phyloP scores from a whole-genome alignment of 1,140 invertebrate species.

The Episyrphus balteatus region DNA sequence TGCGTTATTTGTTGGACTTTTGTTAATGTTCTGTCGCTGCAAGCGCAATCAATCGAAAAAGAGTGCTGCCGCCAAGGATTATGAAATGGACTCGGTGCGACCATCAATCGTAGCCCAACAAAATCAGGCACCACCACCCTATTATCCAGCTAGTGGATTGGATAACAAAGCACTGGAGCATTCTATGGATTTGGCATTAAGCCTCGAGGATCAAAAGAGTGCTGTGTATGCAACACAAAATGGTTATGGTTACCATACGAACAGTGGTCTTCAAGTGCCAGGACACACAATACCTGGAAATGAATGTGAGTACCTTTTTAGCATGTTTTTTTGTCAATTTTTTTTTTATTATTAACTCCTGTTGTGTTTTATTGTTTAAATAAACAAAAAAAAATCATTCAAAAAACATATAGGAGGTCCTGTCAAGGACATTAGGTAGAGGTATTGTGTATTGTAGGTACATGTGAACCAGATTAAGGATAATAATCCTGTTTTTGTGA shows the following conservation, averaged over 20 bases:
- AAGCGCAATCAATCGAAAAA: slow-evolving; percentile 72
- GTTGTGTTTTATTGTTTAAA: too few relatives aligned
- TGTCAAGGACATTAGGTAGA: too few relatives aligned
- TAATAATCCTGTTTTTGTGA: too few relatives aligned
- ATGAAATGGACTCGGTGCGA: slow-evolving; percentile 74
- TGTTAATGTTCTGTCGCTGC: slow-evolving; percentile 78
- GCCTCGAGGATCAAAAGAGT: slow-evolving; percentile 70
- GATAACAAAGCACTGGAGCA: slow-evolving; percentile 86
- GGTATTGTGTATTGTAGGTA: too few relatives aligned
- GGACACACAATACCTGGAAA: slow-evolving; percentile 51
- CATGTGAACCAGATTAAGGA: too few relatives aligned
- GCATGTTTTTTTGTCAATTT: too few relatives aligned
- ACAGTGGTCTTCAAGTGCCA: slow-evolving; percentile 39
- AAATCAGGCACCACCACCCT: slow-evolving; percentile 71
- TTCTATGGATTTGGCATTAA: slow-evolving; percentile 67
- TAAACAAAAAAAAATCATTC: too few relatives aligned
- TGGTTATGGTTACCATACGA: slow-evolving; percentile 69
- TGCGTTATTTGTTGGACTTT: slow-evolving; percentile 60
- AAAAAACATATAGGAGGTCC: too few relatives aligned
- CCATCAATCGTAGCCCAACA: slow-evolving; percentile 63
- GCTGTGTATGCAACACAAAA: slow-evolving; percentile 69
- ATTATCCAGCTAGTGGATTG: slow-evolving; percentile 69
- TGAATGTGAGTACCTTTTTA: slow-evolving; percentile 50
- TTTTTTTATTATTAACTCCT: too few relatives aligned
- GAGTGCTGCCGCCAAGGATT: slow-evolving; percentile 66